Evolutionary conservation across 1,140 invertebrate species (phyloP).

Genomic region (Polypedilum pembai): DNA sequence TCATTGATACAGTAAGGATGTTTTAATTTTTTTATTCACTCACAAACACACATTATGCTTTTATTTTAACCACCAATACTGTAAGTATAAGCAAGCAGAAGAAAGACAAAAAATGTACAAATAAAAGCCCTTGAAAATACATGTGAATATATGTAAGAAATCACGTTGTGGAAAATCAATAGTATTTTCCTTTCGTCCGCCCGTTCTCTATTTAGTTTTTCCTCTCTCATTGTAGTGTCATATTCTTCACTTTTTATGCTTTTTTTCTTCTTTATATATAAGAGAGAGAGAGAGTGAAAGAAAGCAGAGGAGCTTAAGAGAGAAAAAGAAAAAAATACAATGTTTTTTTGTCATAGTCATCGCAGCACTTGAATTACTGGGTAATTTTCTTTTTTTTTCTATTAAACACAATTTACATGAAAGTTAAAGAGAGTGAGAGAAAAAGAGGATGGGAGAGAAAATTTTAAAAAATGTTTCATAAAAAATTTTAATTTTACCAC

Average conservation of each 20-base stretch:
- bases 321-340: not conserved
- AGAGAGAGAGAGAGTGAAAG: not conserved
- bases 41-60: not conserved
- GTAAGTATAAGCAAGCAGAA: not conserved
- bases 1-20: too few species aligned
- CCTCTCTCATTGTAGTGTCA: not conserved
- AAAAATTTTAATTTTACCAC: not conserved
- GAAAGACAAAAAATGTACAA: too few species aligned
- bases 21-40: not conserved
- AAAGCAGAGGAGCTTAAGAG: not conserved
- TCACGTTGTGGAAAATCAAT: slow-evolving; percentile 27
- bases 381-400: not conserved
- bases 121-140: slow-evolving; percentile 16
- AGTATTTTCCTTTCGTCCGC: not conserved
- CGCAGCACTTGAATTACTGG: not conserved
- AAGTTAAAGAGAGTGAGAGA: not conserved
- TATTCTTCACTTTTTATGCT: not conserved
- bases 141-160: not conserved
- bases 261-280: not conserved
- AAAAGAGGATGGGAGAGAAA: not conserved
- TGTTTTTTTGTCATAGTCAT: not conserved
- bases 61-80: not conserved
- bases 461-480: not conserved
- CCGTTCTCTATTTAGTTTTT: not conserved
- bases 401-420: not conserved